Evolutionary conservation across 2,888 invertebrate genomes (phyloP), one percentile per base, ranked within the genome.

Genomic region (Trilocha varians): DNA sequence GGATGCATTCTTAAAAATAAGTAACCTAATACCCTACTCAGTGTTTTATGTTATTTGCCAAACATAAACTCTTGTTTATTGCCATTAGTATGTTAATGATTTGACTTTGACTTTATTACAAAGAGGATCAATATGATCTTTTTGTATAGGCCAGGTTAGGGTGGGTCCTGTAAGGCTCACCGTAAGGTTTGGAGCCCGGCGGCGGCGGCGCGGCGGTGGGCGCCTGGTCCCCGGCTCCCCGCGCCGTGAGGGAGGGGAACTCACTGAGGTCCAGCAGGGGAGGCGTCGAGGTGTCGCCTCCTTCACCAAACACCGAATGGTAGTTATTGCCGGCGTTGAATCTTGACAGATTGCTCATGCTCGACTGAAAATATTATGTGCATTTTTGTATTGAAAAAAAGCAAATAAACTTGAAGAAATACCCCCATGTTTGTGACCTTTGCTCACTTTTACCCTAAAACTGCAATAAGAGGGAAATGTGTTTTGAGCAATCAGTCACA

Each of bases 141-240:
- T n/a, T n/a, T 34, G 37, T 42, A 38, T 5, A 43, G 13, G 13
- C 16, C 13, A 11, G n/a, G 13, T 13, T 9, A 36, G 15, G 25
- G 36, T 40, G 16, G n/a, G 4, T 13, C 32, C 38, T 17, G 13
- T 15, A 17, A 34, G 11, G 80, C 87, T 85, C 78, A 93, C 93
- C 96, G 88, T 96, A 96, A 80, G 96, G 95, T 88, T 96, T 95
- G 86, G 94, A 93, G 77, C 95, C 95, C 54, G 95, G 94, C 85
- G 95, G 94, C 50, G 95, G 94, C 48, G 94, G 92, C 86, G 93
- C 94, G 66, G 94, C 93, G 70, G 93, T 90, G 53, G 90, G 89
- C 75, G 91, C 88, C 79, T 91, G 90, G 87, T 92, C 91, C 57
- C 91, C 91, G 62, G 92, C 91, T 58, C 93, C 94, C 71, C 96